These are phyloP conservation scores for Pseudococcus jackbeardsleyi DNA, from an alignment of 2,888 invertebrate genomes.

Conservation along the genomic window DNA sequence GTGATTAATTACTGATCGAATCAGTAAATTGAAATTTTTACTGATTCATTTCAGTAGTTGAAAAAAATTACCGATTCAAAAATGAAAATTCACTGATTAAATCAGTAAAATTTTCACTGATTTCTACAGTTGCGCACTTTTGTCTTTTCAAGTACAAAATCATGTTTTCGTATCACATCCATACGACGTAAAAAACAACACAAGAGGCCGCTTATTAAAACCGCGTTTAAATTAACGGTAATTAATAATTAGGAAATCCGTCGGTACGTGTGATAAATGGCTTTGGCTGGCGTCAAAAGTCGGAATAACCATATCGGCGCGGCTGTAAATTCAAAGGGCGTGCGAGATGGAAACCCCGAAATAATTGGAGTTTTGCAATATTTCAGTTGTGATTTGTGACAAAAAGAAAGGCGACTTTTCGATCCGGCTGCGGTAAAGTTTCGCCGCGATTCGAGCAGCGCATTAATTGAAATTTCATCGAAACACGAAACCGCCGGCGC, in stretches of 20 bases:
- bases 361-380: constrained; percentile 30
- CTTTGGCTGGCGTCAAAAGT: background rate
- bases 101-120: too few species aligned
- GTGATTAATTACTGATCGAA: too few species aligned
- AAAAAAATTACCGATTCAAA: too few species aligned
- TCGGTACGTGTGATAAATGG: background rate
- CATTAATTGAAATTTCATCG: constrained; percentile 9
- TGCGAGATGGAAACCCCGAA: background rate
- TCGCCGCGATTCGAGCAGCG: background rate
- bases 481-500: background rate
- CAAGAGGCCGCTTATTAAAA: too few species aligned
- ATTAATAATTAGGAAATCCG: background rate
- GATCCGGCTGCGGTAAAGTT: background rate
- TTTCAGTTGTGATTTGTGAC: constrained; percentile 1
- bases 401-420: constrained; percentile 4
- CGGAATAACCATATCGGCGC: background rate
- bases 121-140: too few species aligned
- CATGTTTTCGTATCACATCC: too few species aligned
- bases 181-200: too few species aligned
- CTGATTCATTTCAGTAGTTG: too few species aligned
- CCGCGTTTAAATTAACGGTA: too few species aligned
- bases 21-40: too few species aligned
- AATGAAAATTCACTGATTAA: too few species aligned
- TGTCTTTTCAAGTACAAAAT: too few species aligned
- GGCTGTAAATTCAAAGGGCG: background rate